Percentiles rank a stretch among this genome's conserved stretches.
phyloP scores from a whole-genome alignment of 92 coral and sea anemone genomes.

The Bergia puertoricense region DNA sequence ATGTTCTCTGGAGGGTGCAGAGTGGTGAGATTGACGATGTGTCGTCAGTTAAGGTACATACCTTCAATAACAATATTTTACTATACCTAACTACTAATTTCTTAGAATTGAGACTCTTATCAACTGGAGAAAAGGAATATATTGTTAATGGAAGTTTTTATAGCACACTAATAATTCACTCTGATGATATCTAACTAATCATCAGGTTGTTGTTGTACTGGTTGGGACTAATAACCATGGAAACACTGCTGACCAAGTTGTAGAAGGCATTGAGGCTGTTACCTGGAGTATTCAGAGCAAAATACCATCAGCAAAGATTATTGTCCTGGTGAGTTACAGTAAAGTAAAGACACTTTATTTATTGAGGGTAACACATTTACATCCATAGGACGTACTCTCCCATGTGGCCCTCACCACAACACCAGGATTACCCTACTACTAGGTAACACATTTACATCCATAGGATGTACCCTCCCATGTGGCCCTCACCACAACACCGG shows the following conservation, averaged over 20 bases:
- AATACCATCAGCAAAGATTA: slow-evolving; percentile 72
- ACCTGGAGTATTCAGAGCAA: slow-evolving; percentile 85
- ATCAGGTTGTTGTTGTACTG: slow-evolving; percentile 87
- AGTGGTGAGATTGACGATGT: slow-evolving; percentile 84
- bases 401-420: too few species aligned
- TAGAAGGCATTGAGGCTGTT: slow-evolving; percentile 88
- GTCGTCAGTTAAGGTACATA: slow-evolving; percentile 66
- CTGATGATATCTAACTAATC: neutral
- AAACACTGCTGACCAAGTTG: slow-evolving; percentile 84
- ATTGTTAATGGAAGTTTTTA: neutral
- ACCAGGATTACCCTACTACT: too few species aligned
- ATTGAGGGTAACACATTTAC: too few species aligned
- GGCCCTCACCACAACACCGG: too few species aligned
- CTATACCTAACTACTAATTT: neutral
- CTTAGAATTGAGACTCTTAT: neutral
- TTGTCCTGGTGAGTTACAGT: slow-evolving; percentile 79
- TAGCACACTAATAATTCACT: neutral
- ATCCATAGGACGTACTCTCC: too few species aligned
- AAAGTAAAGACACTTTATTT: too few species aligned
- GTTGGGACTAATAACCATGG: slow-evolving; percentile 89
- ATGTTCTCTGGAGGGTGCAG: slow-evolving; percentile 89
- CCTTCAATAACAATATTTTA: neutral
- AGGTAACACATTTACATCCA: too few species aligned
- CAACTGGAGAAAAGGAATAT: neutral
- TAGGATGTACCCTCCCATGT: too few species aligned